phyloP scores from a whole-genome alignment of 2,888 invertebrate genomes.

The Andrena bucephala region DNA sequence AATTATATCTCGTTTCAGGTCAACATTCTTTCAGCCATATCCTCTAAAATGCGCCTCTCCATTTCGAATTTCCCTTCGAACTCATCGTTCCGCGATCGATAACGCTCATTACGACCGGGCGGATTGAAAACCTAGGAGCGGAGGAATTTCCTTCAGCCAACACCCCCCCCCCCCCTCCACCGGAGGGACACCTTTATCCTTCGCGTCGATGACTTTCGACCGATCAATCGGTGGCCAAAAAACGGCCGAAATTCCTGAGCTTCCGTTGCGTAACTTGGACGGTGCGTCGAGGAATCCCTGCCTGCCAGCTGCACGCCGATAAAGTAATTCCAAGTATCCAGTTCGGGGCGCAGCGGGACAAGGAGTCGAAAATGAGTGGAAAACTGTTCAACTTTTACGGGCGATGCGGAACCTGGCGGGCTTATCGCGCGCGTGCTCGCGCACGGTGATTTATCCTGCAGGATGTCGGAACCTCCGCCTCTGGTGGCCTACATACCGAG shows the following conservation, averaged over 20 bases:
- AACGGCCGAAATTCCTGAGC: neutral
- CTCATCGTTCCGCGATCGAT: slow-evolving; percentile 14
- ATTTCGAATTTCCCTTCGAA: slow-evolving; percentile 10
- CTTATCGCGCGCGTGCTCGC: slow-evolving; percentile 79
- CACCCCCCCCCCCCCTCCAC: neutral
- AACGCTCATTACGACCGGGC: slow-evolving; percentile 16
- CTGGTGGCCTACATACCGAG: slow-evolving; percentile 78
- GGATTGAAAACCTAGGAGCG: slow-evolving; percentile 21
- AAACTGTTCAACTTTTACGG: slow-evolving; percentile 75
- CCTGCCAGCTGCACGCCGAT: neutral
- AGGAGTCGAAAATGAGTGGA: slow-evolving; percentile 64
- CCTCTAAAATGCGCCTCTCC: neutral
- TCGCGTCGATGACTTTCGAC: neutral
- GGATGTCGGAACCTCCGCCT: slow-evolving; percentile 75
- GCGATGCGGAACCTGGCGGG: slow-evolving; percentile 72
- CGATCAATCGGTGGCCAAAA: slow-evolving; percentile 1
- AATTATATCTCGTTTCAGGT: slow-evolving; percentile 27
- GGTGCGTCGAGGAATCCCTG: neutral
- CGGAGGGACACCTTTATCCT: slow-evolving; percentile 2
- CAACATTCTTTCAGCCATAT: slow-evolving; percentile 13
- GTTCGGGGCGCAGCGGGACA: neutral
- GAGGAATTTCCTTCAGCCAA: slow-evolving; percentile 5
- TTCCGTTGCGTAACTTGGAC: neutral
- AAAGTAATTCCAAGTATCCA: neutral
- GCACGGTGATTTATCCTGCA: slow-evolving; percentile 79